Evolutionary conservation across 2,113 vertebrate genomes (phyloP).

Genomic region (Siniperca knerii): DNA sequence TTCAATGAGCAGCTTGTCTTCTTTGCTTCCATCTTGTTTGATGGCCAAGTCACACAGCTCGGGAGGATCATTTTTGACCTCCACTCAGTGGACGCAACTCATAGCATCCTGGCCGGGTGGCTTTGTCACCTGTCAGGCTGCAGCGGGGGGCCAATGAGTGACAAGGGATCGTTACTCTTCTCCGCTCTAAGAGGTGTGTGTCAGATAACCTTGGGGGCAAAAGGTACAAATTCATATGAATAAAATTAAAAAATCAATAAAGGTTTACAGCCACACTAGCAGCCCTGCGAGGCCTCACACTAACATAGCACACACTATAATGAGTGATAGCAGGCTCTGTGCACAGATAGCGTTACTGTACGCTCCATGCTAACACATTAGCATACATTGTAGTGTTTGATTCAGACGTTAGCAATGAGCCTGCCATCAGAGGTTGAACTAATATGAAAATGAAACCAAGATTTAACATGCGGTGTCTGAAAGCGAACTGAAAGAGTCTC

Average conservation of each 20-base stretch:
- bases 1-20: not conserved
- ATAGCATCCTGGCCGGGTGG: not conserved
- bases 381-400: not conserved
- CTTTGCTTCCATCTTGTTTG: not conserved
- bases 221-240: not conserved
- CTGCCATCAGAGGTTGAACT: not conserved
- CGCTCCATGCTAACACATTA: not conserved
- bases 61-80: not conserved
- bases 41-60: not conserved
- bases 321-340: too few species aligned
- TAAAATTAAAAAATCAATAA: not conserved
- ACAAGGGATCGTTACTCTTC: not conserved
- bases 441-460: not conserved
- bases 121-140: not conserved
- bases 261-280: not conserved
- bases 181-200: too few species aligned
- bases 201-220: not conserved
- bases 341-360: too few species aligned
- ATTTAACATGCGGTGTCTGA: constrained; percentile 1
- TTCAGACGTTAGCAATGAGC: not conserved
- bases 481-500: constrained; percentile 4
- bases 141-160: not conserved
- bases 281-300: too few species aligned
- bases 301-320: too few species aligned
- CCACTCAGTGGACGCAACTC: not conserved